Conservation (phyloP, 2,113 vertebrate species). For the Cinclus cinclus region DNA sequence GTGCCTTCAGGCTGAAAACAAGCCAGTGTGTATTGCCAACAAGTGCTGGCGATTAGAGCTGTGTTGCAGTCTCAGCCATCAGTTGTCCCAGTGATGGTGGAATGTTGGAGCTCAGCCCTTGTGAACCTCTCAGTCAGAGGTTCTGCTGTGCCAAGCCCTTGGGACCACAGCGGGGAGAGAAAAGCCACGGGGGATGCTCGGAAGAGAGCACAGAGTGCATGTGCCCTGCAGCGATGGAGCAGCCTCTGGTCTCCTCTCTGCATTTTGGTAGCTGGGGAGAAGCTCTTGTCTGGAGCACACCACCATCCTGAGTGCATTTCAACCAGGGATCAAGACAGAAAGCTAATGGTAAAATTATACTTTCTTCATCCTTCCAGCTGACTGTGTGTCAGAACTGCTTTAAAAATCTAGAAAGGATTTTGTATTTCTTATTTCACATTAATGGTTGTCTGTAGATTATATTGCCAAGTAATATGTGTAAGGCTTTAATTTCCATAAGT, state of each 20-base stretch:
- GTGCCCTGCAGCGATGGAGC: accelerated
- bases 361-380: neutral
- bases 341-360: neutral
- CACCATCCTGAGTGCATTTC: no score
- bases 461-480: neutral
- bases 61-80: neutral
- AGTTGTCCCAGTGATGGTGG: accelerated
- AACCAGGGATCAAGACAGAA: neutral
- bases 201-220: accelerated
- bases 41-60: accelerated
- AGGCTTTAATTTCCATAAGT: neutral
- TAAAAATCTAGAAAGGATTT: neutral
- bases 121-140: neutral
- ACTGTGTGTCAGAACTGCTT: neutral
- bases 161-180: neutral
- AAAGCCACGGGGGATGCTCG: neutral
- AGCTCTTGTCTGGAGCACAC: neutral
- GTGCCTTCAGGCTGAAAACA: neutral
- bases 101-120: accelerated
- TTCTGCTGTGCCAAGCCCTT: neutral
- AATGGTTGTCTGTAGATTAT: neutral
- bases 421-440: neutral
- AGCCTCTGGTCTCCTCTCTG: neutral
- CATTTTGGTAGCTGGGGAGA: neutral
- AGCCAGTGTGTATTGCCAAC: neutral